Base-by-base conservation (phyloP, 23 tunicate genomes). In the Halocynthia aurantium region DNA sequence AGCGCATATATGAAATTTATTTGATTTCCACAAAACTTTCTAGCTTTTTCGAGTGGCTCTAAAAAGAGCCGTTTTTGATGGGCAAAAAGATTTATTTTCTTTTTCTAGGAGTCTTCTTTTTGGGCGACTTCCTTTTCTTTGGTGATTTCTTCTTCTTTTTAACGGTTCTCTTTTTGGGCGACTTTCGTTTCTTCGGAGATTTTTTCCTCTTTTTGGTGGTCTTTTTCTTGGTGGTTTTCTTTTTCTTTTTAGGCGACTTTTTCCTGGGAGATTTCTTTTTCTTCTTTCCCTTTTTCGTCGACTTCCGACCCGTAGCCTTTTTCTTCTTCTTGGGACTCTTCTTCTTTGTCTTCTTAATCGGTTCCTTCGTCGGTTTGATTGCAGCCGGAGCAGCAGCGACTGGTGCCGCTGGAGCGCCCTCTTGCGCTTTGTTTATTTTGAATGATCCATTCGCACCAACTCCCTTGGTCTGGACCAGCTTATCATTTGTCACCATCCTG, bases 371-470 rank as follows among this genome's bases (percentile, higher is more conserved):
- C 62, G 78, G 15, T 60, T 70, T 57, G 52, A 71, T 72, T 5
- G 86, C 63, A 15, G 52, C 80, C 11, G 10, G 56, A 8, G 80
- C 54, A 6, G 64, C 72, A 49, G 52, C 70, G 11, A 20, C 63
- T 40, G 71, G 60, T 5, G 70, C 80, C 9, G 70, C 80, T 8
- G 19, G 61, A 9, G 18, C 58, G 11, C 55, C 81, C 7, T 76
- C 72, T 56, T 76, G 80, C 7, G 67, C 78, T 21, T 61, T 51
- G 80, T 82, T 82, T 55, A 82, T 61, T 74, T 62, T 82, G 72
- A 73, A 82, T 44, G 71, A 61, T 0, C 80, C 80, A 40, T 73
- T 82, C 10, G 80, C 72, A 15, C 86, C 86, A 8, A 8, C 15
- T 10, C 78, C 78, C 5, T 62, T 61, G 56, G 72, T 64, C 7